Evolutionary conservation across 2,888 invertebrate genomes (phyloP).

Genomic region (Hemicrepidius hirtus): DNA sequence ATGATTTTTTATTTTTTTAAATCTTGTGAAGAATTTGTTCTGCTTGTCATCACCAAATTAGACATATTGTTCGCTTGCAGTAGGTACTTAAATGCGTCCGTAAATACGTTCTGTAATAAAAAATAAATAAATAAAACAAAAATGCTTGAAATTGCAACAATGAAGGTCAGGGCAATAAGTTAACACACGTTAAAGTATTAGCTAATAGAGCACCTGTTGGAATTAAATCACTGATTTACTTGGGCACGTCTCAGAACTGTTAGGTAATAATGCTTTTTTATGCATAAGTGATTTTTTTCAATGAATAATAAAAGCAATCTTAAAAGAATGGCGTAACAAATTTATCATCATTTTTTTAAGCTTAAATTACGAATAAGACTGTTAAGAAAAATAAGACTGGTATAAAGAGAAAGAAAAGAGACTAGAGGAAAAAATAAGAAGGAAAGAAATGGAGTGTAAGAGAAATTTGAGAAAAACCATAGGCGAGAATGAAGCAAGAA

Average conservation of each 20-base stretch:
- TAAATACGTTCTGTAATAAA: constrained; percentile 7
- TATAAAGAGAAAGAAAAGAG: no score
- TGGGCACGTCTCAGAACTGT: not conserved
- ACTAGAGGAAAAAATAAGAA: no score
- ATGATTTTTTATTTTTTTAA: not conserved
- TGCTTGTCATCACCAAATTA: not conserved
- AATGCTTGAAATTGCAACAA: constrained; percentile 17
- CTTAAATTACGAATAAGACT: no score
- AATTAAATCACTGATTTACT: constrained; percentile 2
- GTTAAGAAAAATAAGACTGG: no score
- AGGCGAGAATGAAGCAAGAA: no score
- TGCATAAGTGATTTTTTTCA: not conserved
- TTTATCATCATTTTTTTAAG: no score
- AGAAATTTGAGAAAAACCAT: no score
- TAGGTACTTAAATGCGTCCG: not conserved
- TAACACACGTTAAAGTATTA: not conserved
- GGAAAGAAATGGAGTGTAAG: no score
- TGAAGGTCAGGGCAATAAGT: constrained; percentile 18
- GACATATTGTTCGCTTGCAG: not conserved
- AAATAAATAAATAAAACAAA: not conserved
- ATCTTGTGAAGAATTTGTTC: not conserved
- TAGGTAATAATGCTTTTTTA: not conserved
- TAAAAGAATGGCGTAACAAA: not conserved
- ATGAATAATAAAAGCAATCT: not conserved
- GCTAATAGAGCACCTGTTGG: constrained; percentile 18